phyloP scores from a whole-genome alignment of 2,888 invertebrate genomes.

The Acanthosoma haemorrhoidale region DNA sequence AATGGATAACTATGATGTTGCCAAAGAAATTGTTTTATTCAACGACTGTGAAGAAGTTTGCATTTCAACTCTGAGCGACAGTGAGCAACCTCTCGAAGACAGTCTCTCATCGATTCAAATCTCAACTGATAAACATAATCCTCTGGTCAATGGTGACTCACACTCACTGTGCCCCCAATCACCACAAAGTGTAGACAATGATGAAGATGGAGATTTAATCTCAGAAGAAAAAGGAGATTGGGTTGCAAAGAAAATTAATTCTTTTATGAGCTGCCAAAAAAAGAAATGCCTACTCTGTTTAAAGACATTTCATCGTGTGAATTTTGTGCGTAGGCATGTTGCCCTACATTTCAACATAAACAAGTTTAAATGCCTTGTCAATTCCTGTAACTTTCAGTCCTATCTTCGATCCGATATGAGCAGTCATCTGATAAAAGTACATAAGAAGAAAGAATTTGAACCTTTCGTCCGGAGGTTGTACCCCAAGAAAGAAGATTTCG shows the following conservation, averaged over 20 bases:
- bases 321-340: slow-evolving; percentile 22
- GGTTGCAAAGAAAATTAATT: slow-evolving; percentile 12
- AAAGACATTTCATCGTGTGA: slow-evolving; percentile 15
- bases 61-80: slow-evolving; percentile 6
- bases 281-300: slow-evolving; percentile 27
- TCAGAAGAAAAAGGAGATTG: slow-evolving; percentile 18
- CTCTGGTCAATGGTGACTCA: not conserved
- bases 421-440: slow-evolving; percentile 10
- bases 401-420: slow-evolving; percentile 24
- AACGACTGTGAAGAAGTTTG: slow-evolving; percentile 20
- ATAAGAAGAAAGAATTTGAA: slow-evolving; percentile 26
- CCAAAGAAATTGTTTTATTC: slow-evolving; percentile 23
- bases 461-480: slow-evolving; percentile 10
- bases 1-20: slow-evolving; percentile 14
- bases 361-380: slow-evolving; percentile 22
- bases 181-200: not conserved
- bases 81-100: not conserved
- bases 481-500: slow-evolving; percentile 23
- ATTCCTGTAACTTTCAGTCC: slow-evolving; percentile 25
- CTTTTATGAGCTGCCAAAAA: slow-evolving; percentile 4
- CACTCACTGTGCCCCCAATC: not conserved
- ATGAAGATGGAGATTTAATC: slow-evolving; percentile 5
- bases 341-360: slow-evolving; percentile 24
- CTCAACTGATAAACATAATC: not conserved
- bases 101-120: not conserved